Evolutionary conservation across 2,113 vertebrate species (phyloP).

Genomic region (Zosterops borbonicus): DNA sequence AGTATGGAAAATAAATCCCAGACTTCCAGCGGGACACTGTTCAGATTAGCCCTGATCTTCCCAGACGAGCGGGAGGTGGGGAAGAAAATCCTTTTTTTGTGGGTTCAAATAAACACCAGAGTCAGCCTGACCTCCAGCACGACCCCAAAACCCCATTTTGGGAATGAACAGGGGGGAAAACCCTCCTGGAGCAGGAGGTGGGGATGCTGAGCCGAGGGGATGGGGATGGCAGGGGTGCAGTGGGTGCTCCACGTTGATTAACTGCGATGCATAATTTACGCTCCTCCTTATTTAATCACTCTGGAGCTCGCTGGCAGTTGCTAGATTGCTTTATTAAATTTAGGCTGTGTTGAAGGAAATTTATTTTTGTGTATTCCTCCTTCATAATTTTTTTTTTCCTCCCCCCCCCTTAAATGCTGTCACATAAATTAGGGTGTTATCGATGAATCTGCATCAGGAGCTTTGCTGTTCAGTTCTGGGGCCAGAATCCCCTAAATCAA

Average conservation of each 20-base stretch:
- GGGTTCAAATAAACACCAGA: background rate
- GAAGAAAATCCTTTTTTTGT: background rate
- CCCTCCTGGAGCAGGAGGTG: accelerated
- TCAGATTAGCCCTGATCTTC: background rate
- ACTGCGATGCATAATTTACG: background rate
- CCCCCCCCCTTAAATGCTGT: slow-evolving; percentile 3
- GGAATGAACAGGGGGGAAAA: background rate
- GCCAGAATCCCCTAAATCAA: slow-evolving; percentile 51
- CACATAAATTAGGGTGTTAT: slow-evolving; percentile 34
- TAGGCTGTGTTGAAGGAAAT: slow-evolving; percentile 40
- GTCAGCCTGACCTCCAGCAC: background rate
- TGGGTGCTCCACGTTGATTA: background rate
- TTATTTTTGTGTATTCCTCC: slow-evolving; percentile 49
- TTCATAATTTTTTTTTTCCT: slow-evolving; percentile 16
- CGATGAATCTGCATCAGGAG: slow-evolving; percentile 33
- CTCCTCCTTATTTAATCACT: slow-evolving; percentile 32
- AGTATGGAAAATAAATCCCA: slow-evolving; percentile 12
- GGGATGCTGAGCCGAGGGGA: background rate
- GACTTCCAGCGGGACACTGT: background rate
- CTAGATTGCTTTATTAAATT: slow-evolving; percentile 67
- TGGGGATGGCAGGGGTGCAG: accelerated
- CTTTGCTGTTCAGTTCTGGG: background rate
- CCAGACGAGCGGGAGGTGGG: background rate
- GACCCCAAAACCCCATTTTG: background rate
- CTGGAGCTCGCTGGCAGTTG: slow-evolving; percentile 3